Evolutionary conservation across 1,140 invertebrate species (phyloP).

Genomic region (Zelostemma sp.): DNA sequence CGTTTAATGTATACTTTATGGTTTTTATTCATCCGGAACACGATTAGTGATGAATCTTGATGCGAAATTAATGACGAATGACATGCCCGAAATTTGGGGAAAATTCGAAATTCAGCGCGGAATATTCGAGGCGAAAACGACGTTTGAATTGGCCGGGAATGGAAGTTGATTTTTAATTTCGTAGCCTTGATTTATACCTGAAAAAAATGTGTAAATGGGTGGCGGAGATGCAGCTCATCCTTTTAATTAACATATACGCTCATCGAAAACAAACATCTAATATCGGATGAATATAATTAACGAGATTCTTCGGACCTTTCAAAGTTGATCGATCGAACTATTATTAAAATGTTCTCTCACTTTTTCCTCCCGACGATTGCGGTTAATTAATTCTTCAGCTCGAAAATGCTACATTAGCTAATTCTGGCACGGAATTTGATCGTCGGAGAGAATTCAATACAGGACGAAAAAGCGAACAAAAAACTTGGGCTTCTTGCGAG

Average conservation of each 20-base stretch:
- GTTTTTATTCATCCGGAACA: too few relatives aligned
- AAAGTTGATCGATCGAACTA: conserved; percentile 44
- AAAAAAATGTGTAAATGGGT: background rate
- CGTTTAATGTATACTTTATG: conserved; percentile 19
- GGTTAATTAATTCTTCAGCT: conserved; percentile 46
- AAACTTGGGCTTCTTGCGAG: background rate
- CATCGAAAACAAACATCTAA: conserved; percentile 30
- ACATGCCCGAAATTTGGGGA: too few relatives aligned
- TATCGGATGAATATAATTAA: conserved; percentile 35
- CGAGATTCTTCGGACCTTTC: conserved; percentile 37
- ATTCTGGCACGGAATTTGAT: conserved; percentile 11
- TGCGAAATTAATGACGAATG: too few relatives aligned
- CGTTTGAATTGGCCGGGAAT: background rate
- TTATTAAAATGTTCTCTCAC: conserved; percentile 49
- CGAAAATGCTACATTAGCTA: conserved; percentile 31
- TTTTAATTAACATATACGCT: conserved; percentile 17
- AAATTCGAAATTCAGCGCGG: too few relatives aligned
- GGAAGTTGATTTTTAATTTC: background rate
- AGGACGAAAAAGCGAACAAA: background rate
- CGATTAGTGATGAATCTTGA: too few relatives aligned
- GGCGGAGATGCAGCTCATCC: conserved; percentile 16
- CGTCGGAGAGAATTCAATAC: background rate
- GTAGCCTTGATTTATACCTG: background rate
- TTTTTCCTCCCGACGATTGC: conserved; percentile 36
- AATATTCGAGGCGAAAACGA: too few relatives aligned